phyloP scores from a whole-genome alignment of 2,888 invertebrate genomes.

The Andrena trimmerana region DNA sequence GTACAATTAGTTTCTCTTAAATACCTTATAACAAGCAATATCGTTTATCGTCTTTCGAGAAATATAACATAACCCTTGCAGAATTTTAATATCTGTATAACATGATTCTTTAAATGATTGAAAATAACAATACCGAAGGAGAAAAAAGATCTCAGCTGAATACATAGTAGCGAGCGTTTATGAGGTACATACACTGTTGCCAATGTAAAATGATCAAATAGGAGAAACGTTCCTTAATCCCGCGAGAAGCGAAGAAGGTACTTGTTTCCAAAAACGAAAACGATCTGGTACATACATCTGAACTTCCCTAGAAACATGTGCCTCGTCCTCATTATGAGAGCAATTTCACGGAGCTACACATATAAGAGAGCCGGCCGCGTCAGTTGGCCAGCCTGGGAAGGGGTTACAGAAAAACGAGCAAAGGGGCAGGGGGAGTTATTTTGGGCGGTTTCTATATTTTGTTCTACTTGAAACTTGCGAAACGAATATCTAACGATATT shows the following conservation, averaged over 20 bases:
- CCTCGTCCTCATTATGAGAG: constrained; percentile 74
- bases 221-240: not conserved
- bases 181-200: not conserved
- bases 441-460: constrained; percentile 81
- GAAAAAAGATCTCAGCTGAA: too few relatives aligned
- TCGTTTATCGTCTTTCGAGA: too few relatives aligned
- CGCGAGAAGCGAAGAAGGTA: not conserved
- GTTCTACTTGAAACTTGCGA: constrained; percentile 84
- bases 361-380: constrained; percentile 34
- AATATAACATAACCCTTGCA: too few relatives aligned
- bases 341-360: constrained; percentile 77
- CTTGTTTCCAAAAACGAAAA: not conserved
- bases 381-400: constrained; percentile 13
- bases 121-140: too few relatives aligned
- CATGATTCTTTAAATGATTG: too few relatives aligned
- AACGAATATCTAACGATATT: constrained; percentile 85
- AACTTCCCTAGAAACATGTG: constrained; percentile 47
- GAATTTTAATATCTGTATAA: too few relatives aligned
- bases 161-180: not conserved
- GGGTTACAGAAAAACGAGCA: constrained; percentile 18
- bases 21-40: too few relatives aligned
- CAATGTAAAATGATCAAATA: not conserved
- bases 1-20: too few relatives aligned
- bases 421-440: constrained; percentile 64
- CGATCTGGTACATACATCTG: not conserved